Percentiles rank a stretch among this genome's conserved stretches.
Evolutionary conservation across 2,888 invertebrate genomes (phyloP).

Genomic region (Lepidochrysops patricia): DNA sequence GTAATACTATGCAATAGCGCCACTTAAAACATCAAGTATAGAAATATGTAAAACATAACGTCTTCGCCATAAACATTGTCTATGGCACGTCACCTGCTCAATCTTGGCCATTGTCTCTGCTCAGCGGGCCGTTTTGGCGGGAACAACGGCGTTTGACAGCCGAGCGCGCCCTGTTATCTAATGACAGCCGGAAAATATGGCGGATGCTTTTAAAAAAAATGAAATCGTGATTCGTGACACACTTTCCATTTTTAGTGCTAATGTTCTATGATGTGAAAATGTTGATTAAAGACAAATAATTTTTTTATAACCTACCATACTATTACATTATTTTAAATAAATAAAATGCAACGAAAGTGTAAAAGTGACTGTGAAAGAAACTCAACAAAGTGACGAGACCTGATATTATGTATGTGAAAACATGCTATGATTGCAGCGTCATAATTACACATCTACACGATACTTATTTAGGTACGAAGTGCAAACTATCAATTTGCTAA

Average conservation of each 20-base stretch:
- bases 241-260: not conserved
- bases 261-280: not conserved
- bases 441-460: no score
- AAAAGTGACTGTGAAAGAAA: no score
- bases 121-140: conserved; percentile 43
- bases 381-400: no score
- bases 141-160: conserved; percentile 47
- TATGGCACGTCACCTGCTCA: conserved; percentile 38
- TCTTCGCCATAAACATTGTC: conserved; percentile 17
- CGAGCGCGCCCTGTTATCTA: conserved; percentile 25
- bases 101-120: conserved; percentile 47
- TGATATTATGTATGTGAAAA: no score
- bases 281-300: no score
- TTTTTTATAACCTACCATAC: no score
- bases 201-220: conserved; percentile 1
- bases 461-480: not conserved
- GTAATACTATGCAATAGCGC: no score
- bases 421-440: not conserved
- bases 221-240: conserved; percentile 1
- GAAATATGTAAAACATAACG: not conserved
- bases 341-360: no score
- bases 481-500: not conserved
- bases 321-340: no score
- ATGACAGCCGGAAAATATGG: conserved; percentile 11
- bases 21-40: no score